phyloP scores from a whole-genome alignment of 2,797 vertebrate genomes.

The Clarias fuscus region DNA sequence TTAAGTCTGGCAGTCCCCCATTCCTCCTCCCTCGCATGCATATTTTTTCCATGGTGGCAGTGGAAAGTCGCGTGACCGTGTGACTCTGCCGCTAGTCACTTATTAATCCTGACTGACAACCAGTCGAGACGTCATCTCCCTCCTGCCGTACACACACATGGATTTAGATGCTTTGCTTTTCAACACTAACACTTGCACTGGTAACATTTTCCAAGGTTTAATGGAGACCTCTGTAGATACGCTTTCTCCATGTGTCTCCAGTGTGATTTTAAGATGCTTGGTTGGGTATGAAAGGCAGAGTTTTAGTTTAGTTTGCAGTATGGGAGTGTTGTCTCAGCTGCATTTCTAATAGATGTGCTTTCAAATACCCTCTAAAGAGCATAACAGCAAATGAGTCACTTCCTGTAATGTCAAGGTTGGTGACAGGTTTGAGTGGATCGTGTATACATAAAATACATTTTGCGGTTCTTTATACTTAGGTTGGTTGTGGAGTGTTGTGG shows the following conservation, averaged over 20 bases:
- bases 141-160: neutral
- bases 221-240: neutral
- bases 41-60: slow-evolving; percentile 28
- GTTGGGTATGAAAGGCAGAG: neutral
- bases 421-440: neutral
- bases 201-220: neutral
- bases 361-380: neutral
- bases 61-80: slow-evolving; percentile 38
- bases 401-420: neutral
- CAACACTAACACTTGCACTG: neutral
- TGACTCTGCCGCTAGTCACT: slow-evolving; percentile 41
- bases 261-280: neutral
- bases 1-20: neutral
- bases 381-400: neutral
- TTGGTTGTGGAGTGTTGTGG: neutral
- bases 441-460: neutral
- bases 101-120: slow-evolving; percentile 31
- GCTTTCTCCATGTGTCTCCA: neutral
- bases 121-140: slow-evolving; percentile 5
- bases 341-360: neutral
- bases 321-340: neutral
- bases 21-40: neutral
- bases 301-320: neutral
- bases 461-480: neutral
- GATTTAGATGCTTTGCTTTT: slow-evolving; percentile 14